Evolutionary conservation across 2,888 invertebrate genomes (phyloP).

Genomic region (Philopedon plagiatum): DNA sequence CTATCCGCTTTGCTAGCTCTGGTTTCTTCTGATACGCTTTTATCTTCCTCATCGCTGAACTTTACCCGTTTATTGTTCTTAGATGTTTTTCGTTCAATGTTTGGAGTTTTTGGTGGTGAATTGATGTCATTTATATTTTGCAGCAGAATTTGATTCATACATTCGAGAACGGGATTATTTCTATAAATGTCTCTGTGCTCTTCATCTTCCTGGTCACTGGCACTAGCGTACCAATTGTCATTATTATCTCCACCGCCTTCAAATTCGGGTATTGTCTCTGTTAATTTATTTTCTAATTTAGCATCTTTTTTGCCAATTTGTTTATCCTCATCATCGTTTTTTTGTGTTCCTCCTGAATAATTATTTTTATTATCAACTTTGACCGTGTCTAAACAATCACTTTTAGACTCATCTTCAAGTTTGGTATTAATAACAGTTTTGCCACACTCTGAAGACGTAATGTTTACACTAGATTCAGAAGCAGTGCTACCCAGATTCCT

Average conservation of each 20-base stretch:
- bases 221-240: conserved; percentile 83
- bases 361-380: conserved; percentile 17
- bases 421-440: conserved; percentile 58
- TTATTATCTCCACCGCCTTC: conserved; percentile 72
- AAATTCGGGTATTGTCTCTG: conserved; percentile 69
- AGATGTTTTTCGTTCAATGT: conserved; percentile 61
- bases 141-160: conserved; percentile 87
- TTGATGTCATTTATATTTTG: conserved; percentile 76
- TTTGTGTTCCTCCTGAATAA: neutral
- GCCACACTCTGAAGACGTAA: conserved; percentile 73
- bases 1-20: conserved; percentile 52
- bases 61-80: conserved; percentile 65
- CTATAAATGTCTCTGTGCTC: conserved; percentile 79
- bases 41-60: conserved; percentile 66
- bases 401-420: conserved; percentile 32
- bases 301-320: conserved; percentile 57
- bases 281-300: conserved; percentile 55
- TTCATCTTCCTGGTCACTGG: conserved; percentile 83
- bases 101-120: conserved; percentile 68
- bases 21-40: conserved; percentile 52
- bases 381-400: neutral
- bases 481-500: conserved; percentile 55
- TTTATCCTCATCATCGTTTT: conserved; percentile 29
- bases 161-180: conserved; percentile 88
- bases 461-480: conserved; percentile 70